These are phyloP conservation scores for Elgaria multicarinata DNA, from an alignment of 2,113 vertebrate genomes.

Conservation along the genomic window DNA sequence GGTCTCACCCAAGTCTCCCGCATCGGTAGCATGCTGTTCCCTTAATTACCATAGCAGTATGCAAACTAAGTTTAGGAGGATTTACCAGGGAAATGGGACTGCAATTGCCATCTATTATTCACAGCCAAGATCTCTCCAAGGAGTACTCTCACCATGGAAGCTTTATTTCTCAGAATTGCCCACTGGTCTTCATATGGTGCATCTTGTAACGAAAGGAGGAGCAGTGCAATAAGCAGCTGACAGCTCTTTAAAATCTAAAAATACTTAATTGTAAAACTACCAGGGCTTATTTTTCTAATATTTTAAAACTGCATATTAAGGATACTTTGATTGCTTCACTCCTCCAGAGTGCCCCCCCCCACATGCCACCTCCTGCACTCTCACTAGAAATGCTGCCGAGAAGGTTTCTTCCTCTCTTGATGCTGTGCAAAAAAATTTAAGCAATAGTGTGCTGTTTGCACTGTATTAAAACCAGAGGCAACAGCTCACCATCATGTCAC, in stretches of 20 bases:
- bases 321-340: background rate
- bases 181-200: background rate
- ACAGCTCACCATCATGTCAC: background rate
- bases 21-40: background rate
- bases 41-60: background rate
- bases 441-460: background rate
- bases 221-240: background rate
- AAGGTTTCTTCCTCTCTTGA: background rate
- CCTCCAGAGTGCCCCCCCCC: no score
- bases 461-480: background rate
- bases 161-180: background rate
- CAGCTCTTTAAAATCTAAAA: background rate
- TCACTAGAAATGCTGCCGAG: background rate
- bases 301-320: background rate
- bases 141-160: background rate
- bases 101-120: background rate
- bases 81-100: background rate
- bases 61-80: background rate
- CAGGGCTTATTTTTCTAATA: background rate
- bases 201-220: background rate
- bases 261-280: background rate
- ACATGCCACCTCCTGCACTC: background rate
- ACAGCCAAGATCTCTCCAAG: background rate
- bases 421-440: background rate
- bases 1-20: background rate